phyloP scores from a whole-genome alignment of 2,797 vertebrate species.

The Psittacula echo region DNA sequence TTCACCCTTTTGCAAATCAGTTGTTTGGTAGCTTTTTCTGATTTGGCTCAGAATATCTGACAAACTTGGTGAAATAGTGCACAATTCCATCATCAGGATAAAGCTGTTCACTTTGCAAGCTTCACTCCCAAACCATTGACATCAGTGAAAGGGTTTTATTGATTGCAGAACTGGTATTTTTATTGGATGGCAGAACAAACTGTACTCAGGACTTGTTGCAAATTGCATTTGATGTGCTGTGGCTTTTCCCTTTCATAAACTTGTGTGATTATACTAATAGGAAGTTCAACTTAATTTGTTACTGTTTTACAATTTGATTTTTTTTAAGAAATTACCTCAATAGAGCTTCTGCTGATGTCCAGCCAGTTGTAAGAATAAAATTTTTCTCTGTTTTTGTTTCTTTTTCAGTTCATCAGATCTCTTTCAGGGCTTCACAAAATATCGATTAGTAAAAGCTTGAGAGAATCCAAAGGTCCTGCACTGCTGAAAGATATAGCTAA shows the following conservation, averaged over 20 bases:
- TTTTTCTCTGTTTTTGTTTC: not conserved
- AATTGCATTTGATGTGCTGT: conserved; percentile 21
- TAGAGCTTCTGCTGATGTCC: not conserved
- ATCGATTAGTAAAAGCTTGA: not conserved
- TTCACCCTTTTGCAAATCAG: not conserved
- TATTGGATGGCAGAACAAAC: not conserved
- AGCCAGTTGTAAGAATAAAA: not conserved
- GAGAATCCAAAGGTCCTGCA: not conserved
- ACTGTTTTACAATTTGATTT: not conserved
- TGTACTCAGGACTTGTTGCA: not conserved
- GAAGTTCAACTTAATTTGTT: not conserved
- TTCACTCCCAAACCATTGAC: not conserved
- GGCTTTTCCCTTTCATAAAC: not conserved
- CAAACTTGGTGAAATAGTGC: not conserved
- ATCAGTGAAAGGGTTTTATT: not conserved
- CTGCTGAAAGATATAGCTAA: not conserved
- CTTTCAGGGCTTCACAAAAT: not conserved
- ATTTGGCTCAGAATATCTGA: not conserved
- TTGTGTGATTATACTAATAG: not conserved
- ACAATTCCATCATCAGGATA: not conserved
- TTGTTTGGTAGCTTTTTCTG: not conserved
- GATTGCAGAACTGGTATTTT: not conserved
- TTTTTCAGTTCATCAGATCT: not conserved
- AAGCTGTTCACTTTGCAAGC: not conserved
- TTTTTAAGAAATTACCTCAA: not conserved